Evolutionary conservation across 2,113 vertebrate genomes (phyloP), one percentile per base, ranked within the genome.

Genomic region (Dipodomys merriami): DNA sequence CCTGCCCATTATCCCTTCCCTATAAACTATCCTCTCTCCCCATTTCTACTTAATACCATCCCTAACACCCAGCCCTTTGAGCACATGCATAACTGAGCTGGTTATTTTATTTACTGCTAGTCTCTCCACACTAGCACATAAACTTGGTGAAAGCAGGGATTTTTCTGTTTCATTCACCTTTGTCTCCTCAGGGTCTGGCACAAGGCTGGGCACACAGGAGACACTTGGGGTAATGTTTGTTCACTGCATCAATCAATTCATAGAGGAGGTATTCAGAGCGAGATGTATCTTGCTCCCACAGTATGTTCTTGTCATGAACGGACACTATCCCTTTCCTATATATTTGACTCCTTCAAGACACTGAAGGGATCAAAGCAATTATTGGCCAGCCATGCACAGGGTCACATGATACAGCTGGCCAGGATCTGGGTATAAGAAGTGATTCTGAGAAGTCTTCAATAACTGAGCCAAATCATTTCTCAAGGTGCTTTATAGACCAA

Each of bases 331-430:
- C 13, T 73, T 84, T 79, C 65, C n/a, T 91, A 27, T 7, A 73
- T 23, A 71, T 39, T 62, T 39, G 13, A 79, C 62, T 65, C 78
- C 65, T 94, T 91, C 27, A 44, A 86, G 62, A 88, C 8, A 78
- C 13, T 1, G 29, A 86, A 39, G 82, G 44, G 71, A 30, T 79
- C 25, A 73, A 88, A 91, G 44, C 72, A 86, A 91, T 71, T 65
- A 53, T 39, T 74, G 71, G 25, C 33, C 39, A 23, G 25, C 33
- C n/a, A 23, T 62, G 46, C 25, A 46, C 1, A 0, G 92, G 72
- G 62, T 68, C 72, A 80, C 77, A 33, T 6, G 39, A 30, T 16
- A 15, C 7, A 15, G 9, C 27, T 2, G 0, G 20, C 5, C 0
- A 2, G 67, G n/a, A 29, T 72, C 23, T 30, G 7, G 1, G 1